phyloP scores from a whole-genome alignment of 2,113 vertebrate species.

The Labeo catla region DNA sequence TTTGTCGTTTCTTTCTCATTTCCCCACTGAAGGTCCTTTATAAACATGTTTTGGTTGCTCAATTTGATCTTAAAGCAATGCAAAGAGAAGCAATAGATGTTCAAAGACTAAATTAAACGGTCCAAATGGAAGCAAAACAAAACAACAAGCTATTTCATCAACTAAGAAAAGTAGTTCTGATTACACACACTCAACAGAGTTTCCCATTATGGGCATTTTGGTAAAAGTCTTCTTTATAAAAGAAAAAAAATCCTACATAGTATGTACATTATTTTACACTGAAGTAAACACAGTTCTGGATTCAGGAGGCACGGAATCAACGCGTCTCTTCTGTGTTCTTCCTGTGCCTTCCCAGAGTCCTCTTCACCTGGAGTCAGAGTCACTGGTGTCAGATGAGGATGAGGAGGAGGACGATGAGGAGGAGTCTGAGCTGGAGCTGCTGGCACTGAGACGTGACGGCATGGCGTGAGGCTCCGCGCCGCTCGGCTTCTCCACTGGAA shows the following conservation, averaged over 20 bases:
- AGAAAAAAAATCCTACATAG: slow-evolving; percentile 69
- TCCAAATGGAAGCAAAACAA: slow-evolving; percentile 23
- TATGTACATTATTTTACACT: slow-evolving; percentile 75
- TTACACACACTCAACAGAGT: slow-evolving; percentile 39
- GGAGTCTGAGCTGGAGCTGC: slow-evolving; percentile 89
- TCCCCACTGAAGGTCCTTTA: not conserved
- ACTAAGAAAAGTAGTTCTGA: slow-evolving; percentile 48
- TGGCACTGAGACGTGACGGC: slow-evolving; percentile 87
- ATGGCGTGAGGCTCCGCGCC: slow-evolving; percentile 73
- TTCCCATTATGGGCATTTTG: slow-evolving; percentile 73
- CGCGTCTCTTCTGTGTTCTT: not conserved
- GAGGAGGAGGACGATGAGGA: slow-evolving; percentile 82
- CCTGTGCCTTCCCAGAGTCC: not conserved
- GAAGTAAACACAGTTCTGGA: slow-evolving; percentile 60
- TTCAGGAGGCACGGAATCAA: slow-evolving; percentile 24
- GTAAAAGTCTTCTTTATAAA: slow-evolving; percentile 84
- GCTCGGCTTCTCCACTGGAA: slow-evolving; percentile 80
- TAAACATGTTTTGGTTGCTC: not conserved
- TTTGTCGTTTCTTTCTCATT: not conserved
- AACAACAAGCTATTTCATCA: not conserved
- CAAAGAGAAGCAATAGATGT: not conserved
- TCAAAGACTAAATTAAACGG: not conserved
- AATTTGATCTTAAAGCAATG: not conserved
- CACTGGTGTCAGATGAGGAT: slow-evolving; percentile 91
- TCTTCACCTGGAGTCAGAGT: slow-evolving; percentile 87